phyloP scores from a whole-genome alignment of 2,797 vertebrate genomes.

The Geotrypetes seraphini region DNA sequence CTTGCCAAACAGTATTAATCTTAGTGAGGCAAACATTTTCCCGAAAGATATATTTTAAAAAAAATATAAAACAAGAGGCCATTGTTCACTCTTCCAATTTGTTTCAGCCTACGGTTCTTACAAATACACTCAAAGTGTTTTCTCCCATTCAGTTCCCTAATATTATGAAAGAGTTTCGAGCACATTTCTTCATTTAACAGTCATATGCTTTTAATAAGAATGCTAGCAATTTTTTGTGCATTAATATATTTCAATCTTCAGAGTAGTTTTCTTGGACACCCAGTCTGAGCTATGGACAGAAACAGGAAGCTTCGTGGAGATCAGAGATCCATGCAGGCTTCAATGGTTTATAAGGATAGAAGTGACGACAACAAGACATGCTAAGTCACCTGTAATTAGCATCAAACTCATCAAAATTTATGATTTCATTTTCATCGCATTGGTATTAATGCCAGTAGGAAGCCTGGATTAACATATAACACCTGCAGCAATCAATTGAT shows the following conservation, averaged over 20 bases:
- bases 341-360: too few species aligned
- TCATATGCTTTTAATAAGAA: neutral
- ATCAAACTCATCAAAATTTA: too few species aligned
- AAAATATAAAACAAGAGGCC: neutral
- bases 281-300: too few species aligned
- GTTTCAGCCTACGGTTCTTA: neutral
- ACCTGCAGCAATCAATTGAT: too few species aligned
- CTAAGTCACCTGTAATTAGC: too few species aligned
- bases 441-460: too few species aligned
- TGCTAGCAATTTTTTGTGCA: neutral
- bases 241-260: neutral
- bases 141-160: neutral
- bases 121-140: conserved; percentile 3
- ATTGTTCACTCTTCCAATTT: neutral
- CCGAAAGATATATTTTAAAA: neutral
- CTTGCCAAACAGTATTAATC: conserved; percentile 10
- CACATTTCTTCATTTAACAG: neutral
- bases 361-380: too few species aligned
- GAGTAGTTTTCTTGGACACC: neutral
- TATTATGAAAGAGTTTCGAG: neutral
- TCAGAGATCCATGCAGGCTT: too few species aligned
- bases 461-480: too few species aligned
- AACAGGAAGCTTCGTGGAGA: too few species aligned
- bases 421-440: too few species aligned
- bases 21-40: conserved; percentile 6